Percentiles rank a stretch among this genome's conserved stretches.
phyloP scores from a whole-genome alignment of 2,113 vertebrate species.

The Bujurquina vittata region DNA sequence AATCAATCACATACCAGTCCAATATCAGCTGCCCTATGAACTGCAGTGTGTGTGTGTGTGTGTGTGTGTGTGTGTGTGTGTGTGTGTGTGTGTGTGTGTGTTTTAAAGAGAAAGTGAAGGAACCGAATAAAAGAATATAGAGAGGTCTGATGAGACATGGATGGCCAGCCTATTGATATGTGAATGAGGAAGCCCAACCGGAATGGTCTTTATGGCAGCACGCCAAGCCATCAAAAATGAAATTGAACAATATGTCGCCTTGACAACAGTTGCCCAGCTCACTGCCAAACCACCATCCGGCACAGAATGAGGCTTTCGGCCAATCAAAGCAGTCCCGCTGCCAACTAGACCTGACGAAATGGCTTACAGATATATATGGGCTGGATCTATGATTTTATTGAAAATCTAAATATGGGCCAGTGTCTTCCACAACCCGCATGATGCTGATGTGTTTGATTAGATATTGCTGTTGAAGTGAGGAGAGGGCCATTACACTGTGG shows the following conservation, averaged over 20 bases:
- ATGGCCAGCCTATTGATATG: not conserved
- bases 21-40: slow-evolving; percentile 49
- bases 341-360: slow-evolving; percentile 27
- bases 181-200: slow-evolving; percentile 16
- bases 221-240: slow-evolving; percentile 34
- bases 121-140: not conserved
- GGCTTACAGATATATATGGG: slow-evolving; percentile 10
- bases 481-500: not conserved
- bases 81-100: slow-evolving; percentile 1
- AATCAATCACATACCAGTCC: slow-evolving; percentile 67
- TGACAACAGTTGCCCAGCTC: slow-evolving; percentile 49
- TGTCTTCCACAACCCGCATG: not conserved
- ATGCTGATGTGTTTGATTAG: not conserved
- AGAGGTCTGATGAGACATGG: not conserved
- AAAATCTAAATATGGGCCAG: slow-evolving; percentile 7
- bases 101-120: not conserved
- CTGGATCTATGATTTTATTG: slow-evolving; percentile 14
- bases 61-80: not conserved
- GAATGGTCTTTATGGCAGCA: slow-evolving; percentile 26
- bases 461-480: not conserved
- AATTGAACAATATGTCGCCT: slow-evolving; percentile 55
- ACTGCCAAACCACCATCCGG: slow-evolving; percentile 28
- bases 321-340: slow-evolving; percentile 37
- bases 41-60: slow-evolving; percentile 7
- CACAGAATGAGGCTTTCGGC: slow-evolving; percentile 27